Evolutionary conservation across 1,140 invertebrate genomes (phyloP).

Genomic region (Mercenaria mercenaria): DNA sequence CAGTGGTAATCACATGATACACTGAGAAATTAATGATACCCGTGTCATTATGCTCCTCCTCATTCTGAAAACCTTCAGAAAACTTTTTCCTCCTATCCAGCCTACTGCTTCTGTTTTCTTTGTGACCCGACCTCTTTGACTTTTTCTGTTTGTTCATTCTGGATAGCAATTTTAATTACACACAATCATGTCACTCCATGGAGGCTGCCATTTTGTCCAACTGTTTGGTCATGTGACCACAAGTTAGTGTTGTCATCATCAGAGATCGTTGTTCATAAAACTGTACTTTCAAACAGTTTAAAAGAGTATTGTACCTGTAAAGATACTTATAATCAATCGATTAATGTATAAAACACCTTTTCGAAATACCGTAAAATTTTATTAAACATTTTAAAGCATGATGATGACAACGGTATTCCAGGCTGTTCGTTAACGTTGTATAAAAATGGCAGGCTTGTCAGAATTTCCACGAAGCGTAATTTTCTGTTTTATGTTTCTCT

Average conservation of each 20-base stretch:
- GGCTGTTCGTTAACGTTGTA: background rate
- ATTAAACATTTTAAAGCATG: no score
- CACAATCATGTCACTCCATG: background rate
- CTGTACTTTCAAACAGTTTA: no score
- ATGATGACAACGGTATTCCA: background rate
- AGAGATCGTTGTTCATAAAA: no score
- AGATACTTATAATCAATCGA: no score
- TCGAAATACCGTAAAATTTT: no score
- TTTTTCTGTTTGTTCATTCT: slow-evolving; percentile 2
- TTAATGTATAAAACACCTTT: no score
- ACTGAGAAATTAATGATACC: no score
- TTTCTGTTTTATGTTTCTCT: background rate
- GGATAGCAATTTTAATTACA: background rate
- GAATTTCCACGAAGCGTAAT: background rate
- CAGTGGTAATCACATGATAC: no score
- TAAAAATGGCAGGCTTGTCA: background rate
- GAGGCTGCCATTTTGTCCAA: background rate
- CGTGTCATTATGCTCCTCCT: background rate
- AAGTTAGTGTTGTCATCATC: no score
- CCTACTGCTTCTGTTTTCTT: background rate
- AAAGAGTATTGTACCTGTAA: no score
- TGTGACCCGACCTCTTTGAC: background rate
- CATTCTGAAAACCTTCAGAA: slow-evolving; percentile 14
- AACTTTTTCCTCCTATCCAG: background rate
- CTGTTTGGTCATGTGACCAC: no score